Base-by-base conservation (phyloP, 2,797 vertebrate genomes). In the Sparus aurata region DNA sequence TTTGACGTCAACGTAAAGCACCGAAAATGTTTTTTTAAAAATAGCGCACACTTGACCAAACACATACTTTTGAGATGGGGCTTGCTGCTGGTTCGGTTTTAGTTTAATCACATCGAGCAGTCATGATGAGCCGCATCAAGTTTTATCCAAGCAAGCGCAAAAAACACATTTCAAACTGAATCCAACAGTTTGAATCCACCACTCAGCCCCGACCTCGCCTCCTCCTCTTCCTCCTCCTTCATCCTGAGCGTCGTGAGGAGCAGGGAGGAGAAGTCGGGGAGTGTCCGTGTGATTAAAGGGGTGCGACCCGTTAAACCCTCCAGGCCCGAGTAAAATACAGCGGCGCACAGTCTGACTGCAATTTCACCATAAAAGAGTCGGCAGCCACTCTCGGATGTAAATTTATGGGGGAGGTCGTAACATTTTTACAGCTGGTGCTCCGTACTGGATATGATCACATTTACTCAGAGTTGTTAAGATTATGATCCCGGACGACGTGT, bases 371-470 rank as follows among this genome's bases (percentile, higher is more conserved):
- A 88, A 91, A 88, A 53, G 79, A 80, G 58, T 88, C 88, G 10
- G 38, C 38, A 68, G 79, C 71, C 79, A 2, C 53, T 58, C 78
- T 67, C 8, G 0, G 62, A 88, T 87, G 80, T 83, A 80, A 83
- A 92, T 91, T 90, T 90, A 92, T 74, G 5, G 84, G 60, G 76
- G 54, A 23, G 87, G 84, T 81, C 60, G 67, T 91, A 92, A 93
- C 78, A 2, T 80, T 91, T 38, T 91, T 88, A 92, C 73, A 70
- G 85, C 90, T 5, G 79, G 46, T 15, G 52, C 85, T 87, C 82
- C 18, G 82, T 11, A 11, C 82, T 62, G 78, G 85, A 86, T 87
- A 57, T 75, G 69, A 89, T 89, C 84, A 82, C 85, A 86, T 86
- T 90, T 87, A 73, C 79, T 82, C 77, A 43, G 66, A 83, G 81